Conservation (phyloP, 1,140 invertebrate species). For the Aporrectodea caliginosa region DNA sequence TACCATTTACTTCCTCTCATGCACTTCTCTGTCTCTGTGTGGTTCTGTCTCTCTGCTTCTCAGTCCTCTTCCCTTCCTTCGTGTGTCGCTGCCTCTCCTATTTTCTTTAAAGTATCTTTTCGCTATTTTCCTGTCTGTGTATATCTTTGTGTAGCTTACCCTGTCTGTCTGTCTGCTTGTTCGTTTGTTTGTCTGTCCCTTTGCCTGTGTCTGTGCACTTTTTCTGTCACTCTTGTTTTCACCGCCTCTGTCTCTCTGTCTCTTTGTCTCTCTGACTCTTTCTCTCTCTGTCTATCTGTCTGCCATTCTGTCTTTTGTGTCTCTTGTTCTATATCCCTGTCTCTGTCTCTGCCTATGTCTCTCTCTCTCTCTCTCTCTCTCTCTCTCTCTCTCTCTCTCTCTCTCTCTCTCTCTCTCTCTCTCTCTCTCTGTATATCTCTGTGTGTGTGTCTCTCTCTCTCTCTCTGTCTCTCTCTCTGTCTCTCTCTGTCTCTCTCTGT, state of each 20-base stretch:
- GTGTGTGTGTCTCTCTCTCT: neutral
- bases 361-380: constrained; percentile 1
- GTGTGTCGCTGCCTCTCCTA: too few relatives aligned
- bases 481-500: neutral
- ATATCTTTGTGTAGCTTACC: too few relatives aligned
- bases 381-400: too few relatives aligned
- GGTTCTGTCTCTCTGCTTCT: too few relatives aligned
- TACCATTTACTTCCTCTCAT: too few relatives aligned
- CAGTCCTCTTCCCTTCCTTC: too few relatives aligned
- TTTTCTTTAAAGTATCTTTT: too few relatives aligned
- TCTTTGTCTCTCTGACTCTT: neutral
- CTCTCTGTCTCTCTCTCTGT: neutral
- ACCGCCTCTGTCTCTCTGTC: neutral
- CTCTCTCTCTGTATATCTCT: neutral
- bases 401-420: neutral
- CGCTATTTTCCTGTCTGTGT: too few relatives aligned
- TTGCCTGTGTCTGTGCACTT: neutral
- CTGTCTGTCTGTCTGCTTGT: neutral
- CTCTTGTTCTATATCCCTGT: neutral
- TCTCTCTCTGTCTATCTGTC: neutral
- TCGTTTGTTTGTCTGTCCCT: neutral
- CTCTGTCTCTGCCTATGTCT: neutral
- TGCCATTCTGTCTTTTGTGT: neutral
- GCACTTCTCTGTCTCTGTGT: too few relatives aligned
- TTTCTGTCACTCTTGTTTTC: neutral